phyloP scores from a whole-genome alignment of 2,888 invertebrate species.

The Philonicus albiceps region DNA sequence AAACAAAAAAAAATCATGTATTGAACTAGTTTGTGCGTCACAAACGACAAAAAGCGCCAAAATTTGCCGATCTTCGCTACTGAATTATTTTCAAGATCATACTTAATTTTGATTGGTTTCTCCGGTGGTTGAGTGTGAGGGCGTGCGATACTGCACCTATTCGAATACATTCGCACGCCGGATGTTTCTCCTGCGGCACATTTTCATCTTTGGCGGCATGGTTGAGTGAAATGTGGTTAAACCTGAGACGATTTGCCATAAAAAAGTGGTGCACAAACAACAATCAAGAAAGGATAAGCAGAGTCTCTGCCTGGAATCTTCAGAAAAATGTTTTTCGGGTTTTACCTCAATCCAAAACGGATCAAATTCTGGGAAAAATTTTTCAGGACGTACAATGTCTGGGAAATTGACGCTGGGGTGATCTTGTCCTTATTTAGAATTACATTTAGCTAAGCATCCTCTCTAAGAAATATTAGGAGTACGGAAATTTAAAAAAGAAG shows the following conservation, averaged over 20 bases:
- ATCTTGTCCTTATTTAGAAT: not conserved
- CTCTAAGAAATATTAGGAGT: not conserved
- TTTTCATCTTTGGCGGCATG: not conserved
- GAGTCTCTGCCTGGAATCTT: not conserved
- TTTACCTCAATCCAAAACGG: slow-evolving; percentile 10
- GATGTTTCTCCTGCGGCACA: not conserved
- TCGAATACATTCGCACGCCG: not conserved
- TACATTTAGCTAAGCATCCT: not conserved
- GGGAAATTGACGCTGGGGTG: not conserved
- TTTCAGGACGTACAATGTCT: not conserved
- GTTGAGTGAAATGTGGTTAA: slow-evolving; percentile 1
- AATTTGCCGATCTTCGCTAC: not conserved
- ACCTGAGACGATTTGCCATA: not conserved
- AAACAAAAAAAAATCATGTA: not conserved
- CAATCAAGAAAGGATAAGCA: not conserved
- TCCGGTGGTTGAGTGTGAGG: not conserved
- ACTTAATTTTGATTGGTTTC: not conserved
- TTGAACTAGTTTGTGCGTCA: slow-evolving; percentile 18
- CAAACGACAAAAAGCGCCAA: not conserved
- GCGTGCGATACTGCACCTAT: not conserved
- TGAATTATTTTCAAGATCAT: not conserved
- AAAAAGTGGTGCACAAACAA: not conserved
- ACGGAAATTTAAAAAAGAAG: not conserved
- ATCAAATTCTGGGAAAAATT: slow-evolving; percentile 20
- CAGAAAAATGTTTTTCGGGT: slow-evolving; percentile 3